A percentile compares a stretch with the other conserved stretches of the same genome.
These are phyloP conservation scores for Vicugna pacos DNA, from an alignment of 2,113 vertebrate species.

Conservation along the genomic window DNA sequence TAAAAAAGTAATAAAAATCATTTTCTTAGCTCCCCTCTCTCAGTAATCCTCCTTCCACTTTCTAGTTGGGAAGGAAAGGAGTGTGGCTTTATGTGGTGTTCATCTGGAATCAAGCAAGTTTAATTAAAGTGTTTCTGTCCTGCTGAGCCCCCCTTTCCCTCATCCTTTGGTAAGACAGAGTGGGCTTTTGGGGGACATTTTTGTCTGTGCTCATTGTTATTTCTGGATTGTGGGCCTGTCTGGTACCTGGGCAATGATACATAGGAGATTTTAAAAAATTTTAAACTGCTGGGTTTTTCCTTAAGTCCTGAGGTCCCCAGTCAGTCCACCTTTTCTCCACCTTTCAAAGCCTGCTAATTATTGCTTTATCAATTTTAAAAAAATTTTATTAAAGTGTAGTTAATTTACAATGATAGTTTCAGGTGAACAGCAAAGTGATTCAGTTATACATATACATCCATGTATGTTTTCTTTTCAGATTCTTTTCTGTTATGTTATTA, in stretches of 20 bases:
- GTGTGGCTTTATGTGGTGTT: neutral
- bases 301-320: neutral
- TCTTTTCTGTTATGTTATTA: too few relatives aligned
- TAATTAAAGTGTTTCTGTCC: neutral
- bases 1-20: neutral
- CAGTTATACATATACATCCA: too few relatives aligned
- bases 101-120: neutral
- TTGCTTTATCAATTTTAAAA: neutral
- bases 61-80: neutral
- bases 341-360: neutral
- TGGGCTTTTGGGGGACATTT: neutral
- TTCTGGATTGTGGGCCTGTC: neutral
- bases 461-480: too few relatives aligned
- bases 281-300: neutral
- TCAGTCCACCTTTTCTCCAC: neutral
- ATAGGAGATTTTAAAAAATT: neutral
- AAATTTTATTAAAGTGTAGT: too few relatives aligned
- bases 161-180: neutral
- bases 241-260: neutral
- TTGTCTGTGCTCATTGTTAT: neutral
- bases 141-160: neutral
- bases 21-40: neutral
- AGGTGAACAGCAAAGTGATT: too few relatives aligned
- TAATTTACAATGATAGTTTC: too few relatives aligned
- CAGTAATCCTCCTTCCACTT: neutral